Evolutionary conservation across 2,797 vertebrate species (phyloP).

Genomic region (Manis javanica): DNA sequence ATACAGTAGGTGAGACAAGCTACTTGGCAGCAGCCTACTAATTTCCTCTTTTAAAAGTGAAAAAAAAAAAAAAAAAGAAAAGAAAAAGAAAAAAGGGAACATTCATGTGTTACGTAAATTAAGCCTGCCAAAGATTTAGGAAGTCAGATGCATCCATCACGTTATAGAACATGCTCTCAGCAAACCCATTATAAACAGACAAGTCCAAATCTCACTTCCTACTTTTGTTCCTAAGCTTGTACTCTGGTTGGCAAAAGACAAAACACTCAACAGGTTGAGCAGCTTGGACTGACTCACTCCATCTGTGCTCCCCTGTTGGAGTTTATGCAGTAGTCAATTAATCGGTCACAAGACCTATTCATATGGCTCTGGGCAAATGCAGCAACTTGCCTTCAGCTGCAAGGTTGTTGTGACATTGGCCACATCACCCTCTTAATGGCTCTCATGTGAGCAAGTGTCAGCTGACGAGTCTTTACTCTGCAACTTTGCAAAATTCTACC

Average conservation of each 20-base stretch:
- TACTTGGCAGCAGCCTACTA: constrained; percentile 1
- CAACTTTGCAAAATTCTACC: constrained; percentile 83
- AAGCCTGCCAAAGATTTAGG: constrained; percentile 71
- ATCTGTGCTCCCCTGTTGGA: constrained; percentile 81
- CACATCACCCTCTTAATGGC: constrained; percentile 87
- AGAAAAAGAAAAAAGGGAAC: constrained; percentile 36
- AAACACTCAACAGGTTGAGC: constrained; percentile 82
- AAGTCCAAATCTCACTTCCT: constrained; percentile 78
- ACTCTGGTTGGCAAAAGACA: constrained; percentile 63
- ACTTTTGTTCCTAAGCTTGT: constrained; percentile 75
- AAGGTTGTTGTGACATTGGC: constrained; percentile 87
- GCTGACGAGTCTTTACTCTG: constrained; percentile 86
- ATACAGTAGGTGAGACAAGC: not conserved
- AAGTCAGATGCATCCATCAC: constrained; percentile 55
- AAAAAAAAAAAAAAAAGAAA: not conserved
- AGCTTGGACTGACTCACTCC: constrained; percentile 84
- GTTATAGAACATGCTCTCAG: constrained; percentile 67
- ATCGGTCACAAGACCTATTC: constrained; percentile 88
- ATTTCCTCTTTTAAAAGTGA: constrained; percentile 74
- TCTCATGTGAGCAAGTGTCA: constrained; percentile 90
- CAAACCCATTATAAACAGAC: constrained; percentile 51
- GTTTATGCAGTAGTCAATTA: constrained; percentile 85
- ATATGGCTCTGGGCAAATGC: constrained; percentile 84
- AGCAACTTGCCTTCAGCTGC: constrained; percentile 84
- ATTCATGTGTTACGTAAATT: constrained; percentile 62